Conservation (phyloP, 1,140 invertebrate species). For the Bactericera cockerelli region DNA sequence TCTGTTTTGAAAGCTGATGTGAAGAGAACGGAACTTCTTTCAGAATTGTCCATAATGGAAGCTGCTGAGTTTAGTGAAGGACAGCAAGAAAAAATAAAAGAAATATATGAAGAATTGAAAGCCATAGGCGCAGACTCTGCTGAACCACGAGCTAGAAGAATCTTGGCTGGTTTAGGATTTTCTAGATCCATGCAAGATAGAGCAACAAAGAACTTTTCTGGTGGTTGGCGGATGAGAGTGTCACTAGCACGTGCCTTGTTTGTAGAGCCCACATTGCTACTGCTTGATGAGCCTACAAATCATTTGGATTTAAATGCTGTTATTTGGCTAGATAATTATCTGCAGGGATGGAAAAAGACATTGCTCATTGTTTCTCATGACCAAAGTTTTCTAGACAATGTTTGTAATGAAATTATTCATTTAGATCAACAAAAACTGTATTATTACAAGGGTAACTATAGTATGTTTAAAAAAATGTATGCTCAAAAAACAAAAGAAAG, state of each 20-base stretch:
- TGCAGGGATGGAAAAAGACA: constrained; percentile 97
- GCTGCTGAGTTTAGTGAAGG: constrained; percentile 43
- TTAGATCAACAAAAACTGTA: constrained; percentile 85
- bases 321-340: constrained; percentile 97
- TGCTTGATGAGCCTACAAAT: constrained; percentile 94
- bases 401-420: constrained; percentile 98
- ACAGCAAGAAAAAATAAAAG: constrained; percentile 64
- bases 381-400: constrained; percentile 97
- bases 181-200: constrained; percentile 85
- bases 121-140: constrained; percentile 94
- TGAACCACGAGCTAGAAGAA: constrained; percentile 83
- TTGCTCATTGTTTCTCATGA: constrained; percentile 96
- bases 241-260: constrained; percentile 80
- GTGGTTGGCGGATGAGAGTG: constrained; percentile 97
- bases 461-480: constrained; percentile 98
- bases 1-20: constrained; percentile 85
- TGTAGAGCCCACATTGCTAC: constrained; percentile 81
- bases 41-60: constrained; percentile 72
- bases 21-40: constrained; percentile 63
- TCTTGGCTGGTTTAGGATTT: constrained; percentile 94
- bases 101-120: constrained; percentile 88
- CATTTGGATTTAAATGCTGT: constrained; percentile 94
- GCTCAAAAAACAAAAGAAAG: constrained; percentile 88
- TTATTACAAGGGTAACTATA: constrained; percentile 98
- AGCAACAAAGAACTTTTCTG: constrained; percentile 89